phyloP scores from a whole-genome alignment of 2,888 invertebrate species.

The Cataglyphis altisquamis region DNA sequence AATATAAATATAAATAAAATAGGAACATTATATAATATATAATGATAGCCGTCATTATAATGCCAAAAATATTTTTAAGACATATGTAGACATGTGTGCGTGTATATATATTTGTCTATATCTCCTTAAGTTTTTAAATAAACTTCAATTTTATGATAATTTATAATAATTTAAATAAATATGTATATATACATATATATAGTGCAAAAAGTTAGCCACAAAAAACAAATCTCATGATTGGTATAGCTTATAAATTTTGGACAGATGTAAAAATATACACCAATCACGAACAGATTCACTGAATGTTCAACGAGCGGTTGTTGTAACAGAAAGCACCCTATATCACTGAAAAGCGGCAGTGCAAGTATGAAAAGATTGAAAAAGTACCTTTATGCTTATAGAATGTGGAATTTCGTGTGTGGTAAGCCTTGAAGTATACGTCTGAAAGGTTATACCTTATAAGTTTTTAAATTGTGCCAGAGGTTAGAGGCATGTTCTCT shows the following conservation, averaged over 20 bases:
- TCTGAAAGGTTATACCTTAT: conserved; percentile 20
- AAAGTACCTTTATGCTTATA: too few species aligned
- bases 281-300: too few species aligned
- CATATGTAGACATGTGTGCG: neutral
- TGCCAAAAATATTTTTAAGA: neutral
- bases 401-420: too few species aligned
- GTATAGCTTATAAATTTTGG: too few species aligned
- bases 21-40: too few species aligned
- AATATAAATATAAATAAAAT: neutral
- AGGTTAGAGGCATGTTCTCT: neutral
- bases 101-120: neutral
- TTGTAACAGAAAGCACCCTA: too few species aligned
- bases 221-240: too few species aligned
- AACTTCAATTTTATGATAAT: neutral
- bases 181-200: neutral
- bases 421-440: neutral
- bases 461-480: conserved; percentile 21
- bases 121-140: neutral
- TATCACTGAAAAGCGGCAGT: too few species aligned
- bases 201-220: too few species aligned
- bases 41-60: neutral
- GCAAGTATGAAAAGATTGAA: too few species aligned
- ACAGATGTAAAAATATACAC: too few species aligned
- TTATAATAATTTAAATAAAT: neutral
- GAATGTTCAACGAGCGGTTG: too few species aligned